Conservation (phyloP, 2,797 vertebrate species). For the Antrozous pallidus region DNA sequence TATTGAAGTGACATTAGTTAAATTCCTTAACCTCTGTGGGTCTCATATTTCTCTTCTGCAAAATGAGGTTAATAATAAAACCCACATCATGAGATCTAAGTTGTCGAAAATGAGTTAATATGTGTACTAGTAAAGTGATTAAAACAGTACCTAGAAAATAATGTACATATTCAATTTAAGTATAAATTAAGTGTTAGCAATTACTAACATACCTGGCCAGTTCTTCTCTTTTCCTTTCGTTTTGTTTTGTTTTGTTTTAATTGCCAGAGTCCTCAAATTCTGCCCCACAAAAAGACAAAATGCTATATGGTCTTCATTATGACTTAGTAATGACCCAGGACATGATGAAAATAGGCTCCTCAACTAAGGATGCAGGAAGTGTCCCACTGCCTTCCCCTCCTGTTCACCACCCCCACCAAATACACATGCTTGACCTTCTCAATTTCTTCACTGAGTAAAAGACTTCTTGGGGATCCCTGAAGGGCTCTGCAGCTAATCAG, state of each 20-base stretch:
- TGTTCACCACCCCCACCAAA: background rate
- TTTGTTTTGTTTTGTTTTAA: background rate
- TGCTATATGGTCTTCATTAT: background rate
- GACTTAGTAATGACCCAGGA: background rate
- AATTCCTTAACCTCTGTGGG: background rate
- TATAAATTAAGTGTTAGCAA: background rate
- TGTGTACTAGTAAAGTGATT: background rate
- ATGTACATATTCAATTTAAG: background rate
- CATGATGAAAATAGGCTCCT: background rate
- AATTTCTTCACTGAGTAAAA: background rate
- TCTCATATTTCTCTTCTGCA: background rate
- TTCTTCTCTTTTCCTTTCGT: background rate
- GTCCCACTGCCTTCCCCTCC: rapidly evolving
- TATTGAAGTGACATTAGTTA: background rate
- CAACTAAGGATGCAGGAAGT: background rate
- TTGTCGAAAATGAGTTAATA: background rate
- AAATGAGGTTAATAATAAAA: background rate
- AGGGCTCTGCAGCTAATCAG: background rate
- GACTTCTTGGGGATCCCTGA: background rate
- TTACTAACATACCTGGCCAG: background rate
- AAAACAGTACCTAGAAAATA: background rate
- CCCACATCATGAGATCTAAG: background rate
- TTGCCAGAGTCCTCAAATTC: background rate
- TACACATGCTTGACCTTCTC: background rate
- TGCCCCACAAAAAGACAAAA: background rate